Evolutionary conservation across 2,888 invertebrate species (phyloP).

Genomic region (Ectobius pallidus): DNA sequence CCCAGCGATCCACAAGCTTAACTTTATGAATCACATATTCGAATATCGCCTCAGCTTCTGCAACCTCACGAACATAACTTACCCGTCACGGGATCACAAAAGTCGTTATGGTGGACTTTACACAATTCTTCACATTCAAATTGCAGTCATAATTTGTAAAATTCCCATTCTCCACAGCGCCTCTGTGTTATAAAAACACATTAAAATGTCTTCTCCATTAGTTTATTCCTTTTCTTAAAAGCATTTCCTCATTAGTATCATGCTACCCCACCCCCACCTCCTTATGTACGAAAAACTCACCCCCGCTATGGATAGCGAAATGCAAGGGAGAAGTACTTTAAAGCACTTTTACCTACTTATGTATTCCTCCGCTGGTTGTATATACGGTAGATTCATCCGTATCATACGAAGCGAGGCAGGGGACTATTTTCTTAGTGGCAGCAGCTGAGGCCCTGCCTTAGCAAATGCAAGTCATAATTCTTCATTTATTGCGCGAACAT

Average conservation of each 20-base stretch:
- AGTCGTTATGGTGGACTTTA: too few species aligned
- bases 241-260: slow-evolving; percentile 49
- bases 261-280: slow-evolving; percentile 17
- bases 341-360: slow-evolving; percentile 44
- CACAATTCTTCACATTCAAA: background rate
- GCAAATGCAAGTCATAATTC: slow-evolving; percentile 44
- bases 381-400: slow-evolving; percentile 22
- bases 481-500: slow-evolving; percentile 42
- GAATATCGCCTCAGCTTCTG: too few species aligned
- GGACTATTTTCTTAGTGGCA: slow-evolving; percentile 31
- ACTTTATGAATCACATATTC: too few species aligned
- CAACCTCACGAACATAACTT: too few species aligned
- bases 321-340: slow-evolving; percentile 27
- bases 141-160: background rate
- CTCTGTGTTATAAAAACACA: slow-evolving; percentile 36
- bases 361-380: slow-evolving; percentile 36
- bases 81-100: too few species aligned
- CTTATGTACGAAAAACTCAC: background rate
- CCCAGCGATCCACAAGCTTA: too few species aligned
- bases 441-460: slow-evolving; percentile 38
- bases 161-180: background rate
- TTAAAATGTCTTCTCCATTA: slow-evolving; percentile 42
- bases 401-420: background rate
- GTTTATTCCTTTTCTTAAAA: slow-evolving; percentile 46
- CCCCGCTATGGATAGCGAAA: slow-evolving; percentile 5